These are phyloP conservation scores for Eulemur mongoz DNA, from an alignment of 2,797 vertebrate genomes.

Conservation along the genomic window DNA sequence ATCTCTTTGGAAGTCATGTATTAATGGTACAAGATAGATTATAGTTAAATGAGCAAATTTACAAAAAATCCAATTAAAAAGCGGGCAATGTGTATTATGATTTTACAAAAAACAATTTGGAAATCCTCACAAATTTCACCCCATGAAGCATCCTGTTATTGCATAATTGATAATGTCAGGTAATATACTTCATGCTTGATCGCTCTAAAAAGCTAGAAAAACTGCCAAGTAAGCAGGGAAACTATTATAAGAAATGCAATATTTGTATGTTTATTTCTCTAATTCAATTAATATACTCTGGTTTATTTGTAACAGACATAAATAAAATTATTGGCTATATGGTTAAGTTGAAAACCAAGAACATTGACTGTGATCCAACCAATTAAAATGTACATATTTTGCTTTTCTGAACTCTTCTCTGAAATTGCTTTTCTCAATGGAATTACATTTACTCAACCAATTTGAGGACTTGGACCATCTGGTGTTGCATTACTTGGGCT, in stretches of 20 bases:
- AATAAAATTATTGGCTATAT: background rate
- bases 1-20: background rate
- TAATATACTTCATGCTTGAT: background rate
- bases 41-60: slow-evolving; percentile 1
- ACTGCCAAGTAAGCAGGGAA: background rate
- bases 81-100: background rate
- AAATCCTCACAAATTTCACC: background rate
- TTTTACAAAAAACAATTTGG: background rate
- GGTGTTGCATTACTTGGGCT: background rate
- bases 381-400: background rate
- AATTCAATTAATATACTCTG: background rate
- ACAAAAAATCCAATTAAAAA: background rate
- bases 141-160: background rate
- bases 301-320: slow-evolving; percentile 1
- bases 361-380: background rate
- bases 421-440: slow-evolving; percentile 43
- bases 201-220: background rate
- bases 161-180: background rate
- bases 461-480: background rate
- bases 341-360: background rate
- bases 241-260: background rate
- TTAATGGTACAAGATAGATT: background rate
- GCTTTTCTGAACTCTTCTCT: background rate
- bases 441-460: slow-evolving; percentile 13
- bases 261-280: background rate